phyloP scores from a whole-genome alignment of 2,888 invertebrate genomes.

The Drosophila neonasuta region DNA sequence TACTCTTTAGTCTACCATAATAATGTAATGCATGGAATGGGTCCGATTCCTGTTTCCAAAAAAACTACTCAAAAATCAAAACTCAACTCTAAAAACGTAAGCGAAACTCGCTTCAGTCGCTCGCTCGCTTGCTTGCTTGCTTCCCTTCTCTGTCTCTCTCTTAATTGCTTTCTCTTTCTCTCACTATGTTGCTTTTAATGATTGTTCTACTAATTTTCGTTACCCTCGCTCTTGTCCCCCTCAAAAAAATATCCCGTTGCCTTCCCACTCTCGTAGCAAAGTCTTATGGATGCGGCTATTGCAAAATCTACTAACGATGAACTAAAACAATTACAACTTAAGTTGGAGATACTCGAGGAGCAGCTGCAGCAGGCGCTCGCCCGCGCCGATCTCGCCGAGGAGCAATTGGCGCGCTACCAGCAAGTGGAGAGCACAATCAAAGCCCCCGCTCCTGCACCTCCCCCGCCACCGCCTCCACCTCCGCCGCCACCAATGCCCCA shows the following conservation, averaged over 20 bases:
- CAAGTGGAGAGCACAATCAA: conserved; percentile 45
- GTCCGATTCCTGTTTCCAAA: conserved; percentile 1
- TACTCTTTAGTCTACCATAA: background rate
- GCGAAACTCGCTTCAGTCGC: conserved; percentile 12
- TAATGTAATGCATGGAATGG: conserved; percentile 18
- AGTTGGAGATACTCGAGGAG: conserved; percentile 84
- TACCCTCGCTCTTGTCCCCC: conserved; percentile 37
- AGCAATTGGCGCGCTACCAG: conserved; percentile 79
- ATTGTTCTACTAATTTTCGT: conserved; percentile 78
- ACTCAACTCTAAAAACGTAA: conserved; percentile 10
- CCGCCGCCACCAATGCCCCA: conserved; percentile 79
- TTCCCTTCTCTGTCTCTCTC: background rate
- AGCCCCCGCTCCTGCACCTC: conserved; percentile 61
- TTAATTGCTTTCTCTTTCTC: background rate
- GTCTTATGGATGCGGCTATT: conserved; percentile 84
- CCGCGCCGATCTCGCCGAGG: conserved; percentile 84
- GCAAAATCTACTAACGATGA: conserved; percentile 83
- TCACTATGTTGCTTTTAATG: conserved; percentile 41
- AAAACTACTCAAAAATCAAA: background rate
- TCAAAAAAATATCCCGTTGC: conserved; percentile 19
- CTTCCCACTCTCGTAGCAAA: conserved; percentile 80
- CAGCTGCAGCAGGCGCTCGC: conserved; percentile 83
- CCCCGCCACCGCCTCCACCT: conserved; percentile 77
- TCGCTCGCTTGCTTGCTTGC: conserved; percentile 18
- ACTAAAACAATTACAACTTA: conserved; percentile 84